These are phyloP conservation scores for Hypotaenidia philippensis DNA, from an alignment of 2,797 vertebrate species.

Conservation along the genomic window DNA sequence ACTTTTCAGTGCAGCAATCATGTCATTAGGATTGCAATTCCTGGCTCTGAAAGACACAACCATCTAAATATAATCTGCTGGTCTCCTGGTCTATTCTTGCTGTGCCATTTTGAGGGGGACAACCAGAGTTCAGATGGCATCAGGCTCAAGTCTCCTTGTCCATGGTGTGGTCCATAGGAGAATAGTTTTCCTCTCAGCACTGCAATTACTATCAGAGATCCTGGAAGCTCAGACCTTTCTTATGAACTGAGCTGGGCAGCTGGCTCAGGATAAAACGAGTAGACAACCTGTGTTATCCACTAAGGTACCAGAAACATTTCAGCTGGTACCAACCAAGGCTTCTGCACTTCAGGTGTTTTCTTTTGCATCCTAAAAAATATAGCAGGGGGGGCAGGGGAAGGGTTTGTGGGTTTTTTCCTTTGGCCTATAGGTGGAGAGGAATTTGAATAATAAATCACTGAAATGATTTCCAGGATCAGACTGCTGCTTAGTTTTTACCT, in stretches of 20 bases:
- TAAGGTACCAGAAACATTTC: not conserved
- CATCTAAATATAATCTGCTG: conserved; percentile 21
- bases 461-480: not conserved
- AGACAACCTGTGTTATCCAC: not conserved
- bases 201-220: not conserved
- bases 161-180: not conserved
- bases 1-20: conserved; percentile 47
- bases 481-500: not conserved
- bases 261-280: not conserved
- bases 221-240: not conserved
- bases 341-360: not conserved
- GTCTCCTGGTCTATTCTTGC: conserved; percentile 10
- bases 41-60: conserved; percentile 33
- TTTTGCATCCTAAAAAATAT: not conserved
- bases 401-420: not conserved
- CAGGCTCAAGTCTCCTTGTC: not conserved
- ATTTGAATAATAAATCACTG: not conserved
- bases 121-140: conserved; percentile 7
- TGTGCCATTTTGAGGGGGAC: not conserved
- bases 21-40: conserved; percentile 18
- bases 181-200: not conserved
- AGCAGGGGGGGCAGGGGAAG: rapidly evolving
- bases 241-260: not conserved
- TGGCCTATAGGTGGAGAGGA: not conserved
- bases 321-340: not conserved